These are phyloP conservation scores for Apodemia hepburni DNA, from an alignment of 2,888 invertebrate species.

Conservation along the genomic window DNA sequence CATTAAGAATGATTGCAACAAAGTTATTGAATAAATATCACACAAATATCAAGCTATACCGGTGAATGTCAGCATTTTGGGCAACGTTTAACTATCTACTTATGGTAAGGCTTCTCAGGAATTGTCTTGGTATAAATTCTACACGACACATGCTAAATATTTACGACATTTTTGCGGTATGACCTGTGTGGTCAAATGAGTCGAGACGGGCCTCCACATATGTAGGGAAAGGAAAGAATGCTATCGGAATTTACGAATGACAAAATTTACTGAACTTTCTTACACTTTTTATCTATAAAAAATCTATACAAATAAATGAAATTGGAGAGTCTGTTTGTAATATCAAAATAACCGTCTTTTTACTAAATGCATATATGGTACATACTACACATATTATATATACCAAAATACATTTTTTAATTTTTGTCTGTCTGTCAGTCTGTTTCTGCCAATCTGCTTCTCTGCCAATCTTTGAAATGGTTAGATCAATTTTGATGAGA, in stretches of 20 bases:
- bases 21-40: conserved; percentile 10
- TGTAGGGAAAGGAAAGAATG: background rate
- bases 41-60: conserved; percentile 3
- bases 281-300: no score
- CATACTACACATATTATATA: no score
- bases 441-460: no score
- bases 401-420: no score
- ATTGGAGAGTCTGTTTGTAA: no score
- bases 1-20: background rate
- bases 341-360: no score
- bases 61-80: conserved; percentile 11
- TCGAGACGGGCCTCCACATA: background rate
- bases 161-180: conserved; percentile 2
- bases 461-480: no score
- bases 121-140: conserved; percentile 4
- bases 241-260: background rate
- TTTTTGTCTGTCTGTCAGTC: no score
- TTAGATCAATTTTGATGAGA: no score
- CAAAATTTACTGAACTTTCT: no score
- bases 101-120: conserved; percentile 13
- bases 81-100: conserved; percentile 3
- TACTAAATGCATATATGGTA: no score
- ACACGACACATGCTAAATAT: conserved; percentile 10
- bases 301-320: no score
- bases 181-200: background rate